Base-by-base conservation (phyloP, 2,113 vertebrate genomes). In the Recurvirostra avosetta region DNA sequence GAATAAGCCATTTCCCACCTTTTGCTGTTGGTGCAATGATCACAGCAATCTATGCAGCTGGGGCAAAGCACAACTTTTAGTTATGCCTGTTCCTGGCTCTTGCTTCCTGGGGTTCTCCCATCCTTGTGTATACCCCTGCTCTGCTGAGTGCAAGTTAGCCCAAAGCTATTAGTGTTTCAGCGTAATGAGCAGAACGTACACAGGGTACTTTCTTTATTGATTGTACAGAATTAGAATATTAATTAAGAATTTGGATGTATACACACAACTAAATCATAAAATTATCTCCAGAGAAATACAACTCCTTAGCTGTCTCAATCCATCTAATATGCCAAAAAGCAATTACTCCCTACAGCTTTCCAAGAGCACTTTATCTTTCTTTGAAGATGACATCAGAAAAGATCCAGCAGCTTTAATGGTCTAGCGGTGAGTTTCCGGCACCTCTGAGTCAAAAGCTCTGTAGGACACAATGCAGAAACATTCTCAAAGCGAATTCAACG, bases 311-410 rank as follows among this genome's bases (percentile, higher is more conserved):
- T 84, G 20, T 68, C 56, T 72, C 59, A 34, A 81, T 85, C 53
- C 17, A 89, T 86, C 34, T 90, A 75, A 84, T 43, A 71, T 11
- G 49, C 58, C 80, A 85, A 68, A 89, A 95, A 97, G 73, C 79
- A 85, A 85, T 89, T 94, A 94, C 70, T 94, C 76, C 88, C 91
- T 61, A 45, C 43, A 81, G 91, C 40, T 83, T 89, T 87, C 73
- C 86, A 81, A 82, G 88, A 91, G 53, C 62, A 91, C 19, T 96
- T 80, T 49, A 65, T 94, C 61, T 88, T 92, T 91, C 94, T 94
- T 92, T 94, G 89, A 94, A 91, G 86, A 65, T 68, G 70, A 26
- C 61, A 85, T 89, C 86, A 84, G 86, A 92, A 95, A 86, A 84
- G 43, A 78, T 72, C 79, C 82, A 84, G 61, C 59, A 84, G 89